These are phyloP conservation scores for Megaceryle alcyon DNA, from an alignment of 2,797 vertebrate species.

Conservation along the genomic window DNA sequence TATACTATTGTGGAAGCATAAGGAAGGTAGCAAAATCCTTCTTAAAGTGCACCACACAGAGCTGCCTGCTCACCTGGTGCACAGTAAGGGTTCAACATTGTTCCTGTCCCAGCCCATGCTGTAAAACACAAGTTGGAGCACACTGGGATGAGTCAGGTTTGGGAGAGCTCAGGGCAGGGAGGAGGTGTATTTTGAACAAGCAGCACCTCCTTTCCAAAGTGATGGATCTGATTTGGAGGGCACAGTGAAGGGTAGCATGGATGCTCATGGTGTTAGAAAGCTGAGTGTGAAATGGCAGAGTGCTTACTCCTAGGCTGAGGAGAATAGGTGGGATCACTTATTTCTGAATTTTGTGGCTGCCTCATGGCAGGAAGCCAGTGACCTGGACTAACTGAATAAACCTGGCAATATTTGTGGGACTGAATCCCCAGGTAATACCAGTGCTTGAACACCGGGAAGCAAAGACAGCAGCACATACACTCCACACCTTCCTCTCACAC, in stretches of 20 bases:
- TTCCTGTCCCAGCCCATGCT: not conserved
- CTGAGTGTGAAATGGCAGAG: not conserved
- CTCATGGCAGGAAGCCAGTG: not conserved
- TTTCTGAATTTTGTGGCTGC: not conserved
- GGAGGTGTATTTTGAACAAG: not conserved
- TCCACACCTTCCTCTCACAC: not conserved
- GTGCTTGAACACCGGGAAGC: not conserved
- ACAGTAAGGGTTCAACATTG: not conserved
- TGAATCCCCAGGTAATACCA: not conserved
- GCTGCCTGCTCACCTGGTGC: not conserved
- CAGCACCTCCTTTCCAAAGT: not conserved
- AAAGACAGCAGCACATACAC: not conserved
- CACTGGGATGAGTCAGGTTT: not conserved
- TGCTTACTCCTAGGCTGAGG: not conserved
- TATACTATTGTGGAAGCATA: not conserved
- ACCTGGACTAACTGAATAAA: not conserved
- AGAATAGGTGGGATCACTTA: not conserved
- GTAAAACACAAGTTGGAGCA: not conserved
- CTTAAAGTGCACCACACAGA: not conserved
- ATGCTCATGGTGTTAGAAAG: not conserved
- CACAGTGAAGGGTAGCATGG: fast-evolving
- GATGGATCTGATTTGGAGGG: not conserved
- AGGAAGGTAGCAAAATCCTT: not conserved
- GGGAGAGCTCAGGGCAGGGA: not conserved
- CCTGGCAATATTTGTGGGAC: not conserved